Evolutionary conservation across 2,113 vertebrate genomes (phyloP).

Genomic region (Paralichthys olivaceus): DNA sequence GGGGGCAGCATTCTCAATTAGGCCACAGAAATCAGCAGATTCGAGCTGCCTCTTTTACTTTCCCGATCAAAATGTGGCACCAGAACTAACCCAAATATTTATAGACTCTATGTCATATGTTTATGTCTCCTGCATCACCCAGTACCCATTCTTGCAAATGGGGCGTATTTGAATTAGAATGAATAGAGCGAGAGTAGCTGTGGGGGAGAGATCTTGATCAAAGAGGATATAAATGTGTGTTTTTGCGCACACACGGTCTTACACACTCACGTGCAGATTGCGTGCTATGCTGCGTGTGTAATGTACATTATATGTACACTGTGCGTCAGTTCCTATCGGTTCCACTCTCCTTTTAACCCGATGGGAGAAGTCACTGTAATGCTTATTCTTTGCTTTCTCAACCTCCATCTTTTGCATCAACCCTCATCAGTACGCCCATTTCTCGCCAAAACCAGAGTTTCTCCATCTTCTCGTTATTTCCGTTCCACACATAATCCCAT

Average conservation of each 20-base stretch:
- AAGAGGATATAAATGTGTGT: constrained; percentile 3
- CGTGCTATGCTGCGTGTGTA: not conserved
- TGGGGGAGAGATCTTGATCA: constrained; percentile 29
- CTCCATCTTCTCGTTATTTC: not conserved
- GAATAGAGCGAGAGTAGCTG: not conserved
- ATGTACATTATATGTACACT: not conserved
- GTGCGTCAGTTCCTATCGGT: constrained; percentile 20
- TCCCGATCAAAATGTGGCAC: not conserved
- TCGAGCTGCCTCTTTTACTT: not conserved
- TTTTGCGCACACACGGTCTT: not conserved
- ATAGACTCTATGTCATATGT: not conserved
- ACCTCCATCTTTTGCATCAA: constrained; percentile 4
- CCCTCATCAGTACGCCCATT: not conserved
- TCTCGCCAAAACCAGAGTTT: not conserved
- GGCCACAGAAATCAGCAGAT: constrained; percentile 2
- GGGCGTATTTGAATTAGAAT: not conserved
- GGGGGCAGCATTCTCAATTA: constrained; percentile 6
- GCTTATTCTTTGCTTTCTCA: not conserved
- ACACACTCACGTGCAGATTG: not conserved
- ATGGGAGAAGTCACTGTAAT: not conserved
- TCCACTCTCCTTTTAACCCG: not conserved
- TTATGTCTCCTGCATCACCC: not conserved
- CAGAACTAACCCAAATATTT: not conserved
- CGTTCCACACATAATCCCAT: not conserved
- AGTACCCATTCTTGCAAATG: constrained; percentile 2